Evolutionary conservation across 2,113 vertebrate genomes (phyloP), one percentile per base, ranked within the genome.

Genomic region (Pandion haliaetus): DNA sequence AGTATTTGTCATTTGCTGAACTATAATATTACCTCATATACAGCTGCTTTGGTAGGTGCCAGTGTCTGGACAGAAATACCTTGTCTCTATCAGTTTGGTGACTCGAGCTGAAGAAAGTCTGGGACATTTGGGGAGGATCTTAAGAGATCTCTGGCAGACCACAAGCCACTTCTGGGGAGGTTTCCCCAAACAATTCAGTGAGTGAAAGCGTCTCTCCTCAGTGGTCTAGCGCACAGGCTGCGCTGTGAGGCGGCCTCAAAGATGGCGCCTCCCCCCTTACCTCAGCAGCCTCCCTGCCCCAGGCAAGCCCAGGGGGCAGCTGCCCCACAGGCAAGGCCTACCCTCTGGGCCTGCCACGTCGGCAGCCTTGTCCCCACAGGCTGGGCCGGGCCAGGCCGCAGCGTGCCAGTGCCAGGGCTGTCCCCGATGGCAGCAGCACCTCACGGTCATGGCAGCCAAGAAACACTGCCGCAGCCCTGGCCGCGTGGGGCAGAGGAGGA

Each of bases 101-200:
- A 23, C n/a, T n/a, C 4, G 2, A 32, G 23, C 16, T 63, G 78
- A 57, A 69, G 34, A 54, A 73, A 63, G 25, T 15, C 38, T 29
- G 32, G 31, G 19, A 12, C 36, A 5, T 66, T 84, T 58, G 8
- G 45, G 17, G 34, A 69, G 14, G 45, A 32, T 34, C 58, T 62
- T 50, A 24, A 65, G 42, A 65, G 38, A 26, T 6, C 32, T 9
- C 12, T 17, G n/a, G 13, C 57, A 71, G 32, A 31, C 9, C n/a
- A 59, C 2, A 5, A 34, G 26, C 11, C 23, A 10, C 52, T 66
- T n/a, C 40, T 36, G 44, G 32, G 6, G n/a, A 76, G 38, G 31
- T 32, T 62, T 82, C 11, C 50, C 69, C 29, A 13, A 16, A 7
- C 0, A 0, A 31, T 17, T 34, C 40, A 40, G 25, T 0, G 0